phyloP scores from a whole-genome alignment of 35 echinoderm and acorn worm genomes.

The Stichopus chloronotus region DNA sequence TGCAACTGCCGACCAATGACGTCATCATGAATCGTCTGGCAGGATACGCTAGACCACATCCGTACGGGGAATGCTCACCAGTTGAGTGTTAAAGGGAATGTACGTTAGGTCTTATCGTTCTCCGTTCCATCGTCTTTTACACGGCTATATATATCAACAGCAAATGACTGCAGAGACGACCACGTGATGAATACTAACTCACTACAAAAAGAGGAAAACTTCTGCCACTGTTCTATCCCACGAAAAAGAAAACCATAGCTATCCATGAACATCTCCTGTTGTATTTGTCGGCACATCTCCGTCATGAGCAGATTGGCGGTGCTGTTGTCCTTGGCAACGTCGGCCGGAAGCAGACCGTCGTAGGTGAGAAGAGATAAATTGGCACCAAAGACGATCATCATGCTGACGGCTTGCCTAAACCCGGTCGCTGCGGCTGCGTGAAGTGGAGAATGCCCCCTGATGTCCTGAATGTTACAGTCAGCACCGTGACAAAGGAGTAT shows the following conservation, averaged over 20 bases:
- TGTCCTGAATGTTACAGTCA: slow-evolving; percentile 74
- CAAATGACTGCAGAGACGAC: neutral
- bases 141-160: slow-evolving; percentile 38
- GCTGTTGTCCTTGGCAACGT: slow-evolving; percentile 78
- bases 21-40: too few species aligned
- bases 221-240: slow-evolving; percentile 76
- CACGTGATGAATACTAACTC: neutral
- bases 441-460: slow-evolving; percentile 75
- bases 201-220: slow-evolving; percentile 32
- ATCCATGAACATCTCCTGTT: slow-evolving; percentile 70
- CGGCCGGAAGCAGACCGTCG: slow-evolving; percentile 77
- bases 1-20: too few species aligned
- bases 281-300: slow-evolving; percentile 88
- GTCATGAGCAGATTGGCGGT: slow-evolving; percentile 72
- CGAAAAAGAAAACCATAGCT: slow-evolving; percentile 84
- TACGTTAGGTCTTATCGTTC: neutral
- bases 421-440: slow-evolving; percentile 82
- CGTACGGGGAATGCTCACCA: too few species aligned
- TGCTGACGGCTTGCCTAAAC: slow-evolving; percentile 73
- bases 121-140: neutral
- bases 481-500: slow-evolving; percentile 78
- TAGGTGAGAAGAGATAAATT: slow-evolving; percentile 70
- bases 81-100: too few species aligned
- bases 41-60: too few species aligned
- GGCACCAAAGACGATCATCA: slow-evolving; percentile 88